phyloP scores from a whole-genome alignment of 2,888 invertebrate species.

The Blastobasis lacticolella region DNA sequence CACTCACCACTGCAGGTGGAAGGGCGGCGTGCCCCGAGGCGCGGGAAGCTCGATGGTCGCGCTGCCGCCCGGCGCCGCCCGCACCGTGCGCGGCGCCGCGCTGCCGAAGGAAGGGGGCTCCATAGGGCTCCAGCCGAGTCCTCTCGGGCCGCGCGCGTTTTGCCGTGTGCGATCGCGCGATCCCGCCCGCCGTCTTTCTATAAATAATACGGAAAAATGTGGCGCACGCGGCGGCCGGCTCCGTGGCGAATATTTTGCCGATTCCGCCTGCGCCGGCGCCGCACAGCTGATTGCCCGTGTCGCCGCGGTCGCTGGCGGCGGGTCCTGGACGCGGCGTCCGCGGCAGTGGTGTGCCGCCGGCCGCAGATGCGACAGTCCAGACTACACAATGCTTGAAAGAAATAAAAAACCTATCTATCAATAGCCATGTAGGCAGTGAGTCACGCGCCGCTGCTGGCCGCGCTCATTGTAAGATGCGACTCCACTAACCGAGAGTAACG shows the following conservation, averaged over 20 bases:
- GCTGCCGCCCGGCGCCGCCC: constrained; percentile 50
- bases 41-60: constrained; percentile 39
- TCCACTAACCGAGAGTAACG: no score
- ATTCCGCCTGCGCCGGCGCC: constrained; percentile 25
- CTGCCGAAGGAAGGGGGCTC: constrained; percentile 58
- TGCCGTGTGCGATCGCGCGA: constrained; percentile 53
- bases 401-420: no score
- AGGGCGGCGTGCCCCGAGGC: constrained; percentile 56
- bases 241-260: constrained; percentile 61
- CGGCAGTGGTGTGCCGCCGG: no score
- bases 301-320: not conserved
- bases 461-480: no score
- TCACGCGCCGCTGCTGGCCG: no score
- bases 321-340: no score
- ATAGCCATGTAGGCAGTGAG: no score
- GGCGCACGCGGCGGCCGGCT: constrained; percentile 51
- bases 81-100: constrained; percentile 36
- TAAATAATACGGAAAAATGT: constrained; percentile 70
- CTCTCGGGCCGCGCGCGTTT: constrained; percentile 62
- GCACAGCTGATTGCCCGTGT: constrained; percentile 18
- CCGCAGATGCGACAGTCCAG: no score
- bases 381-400: no score
- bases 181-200: constrained; percentile 65
- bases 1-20: constrained; percentile 16
- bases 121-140: constrained; percentile 56